Evolutionary conservation across 1,140 invertebrate species (phyloP), one percentile per base, ranked within the genome.

Genomic region (Neuroterus valhalla): DNA sequence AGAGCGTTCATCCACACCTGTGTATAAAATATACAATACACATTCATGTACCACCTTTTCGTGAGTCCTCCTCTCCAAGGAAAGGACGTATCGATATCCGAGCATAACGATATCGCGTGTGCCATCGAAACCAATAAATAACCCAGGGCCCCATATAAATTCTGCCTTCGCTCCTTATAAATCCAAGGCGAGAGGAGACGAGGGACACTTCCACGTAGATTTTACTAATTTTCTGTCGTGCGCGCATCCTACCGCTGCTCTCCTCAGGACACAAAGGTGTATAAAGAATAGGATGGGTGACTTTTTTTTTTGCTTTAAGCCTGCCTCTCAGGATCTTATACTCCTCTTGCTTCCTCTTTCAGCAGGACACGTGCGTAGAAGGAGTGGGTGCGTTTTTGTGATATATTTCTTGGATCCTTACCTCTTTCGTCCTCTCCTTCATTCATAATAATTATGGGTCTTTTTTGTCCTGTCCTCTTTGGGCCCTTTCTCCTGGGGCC

Each of bases 111-210:
- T 90, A 89, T 89, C 89, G 84, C 86, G 81, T 87, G 82, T 80
- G 75, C 85, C 86, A 90, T 90, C 89, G 85, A 88, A 86, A 88
- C 87, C 89, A 78, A 90, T 90, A 89, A 90, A 89, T 88, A 88
- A 88, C 84, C 78, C 48, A 55, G 78, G 81, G 71, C 82, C 86
- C 82, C 79, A 77, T 84, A 89, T 89, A 89, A 89, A 89, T 89
- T 86, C 80, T 81, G 48, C 70, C 82, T 88, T 89, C 87, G 86
- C 88, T 89, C 87, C 88, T 89, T 88, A 89, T 89, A 89, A 90
- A 90, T 89, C 86, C 84, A 81, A 78, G 79, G 68, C 72, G 70
- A 76, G 75, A 80, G 75, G 77, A 77, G 81, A 76, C 84, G 82
- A 86, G 81, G 82, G 85, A 87, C 84, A 85, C 83, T 88, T 88